A percentile compares a stretch with the other conserved stretches of the same genome.
These are phyloP conservation scores for Timema podura DNA, from an alignment of 2,888 invertebrate genomes.

Conservation along the genomic window DNA sequence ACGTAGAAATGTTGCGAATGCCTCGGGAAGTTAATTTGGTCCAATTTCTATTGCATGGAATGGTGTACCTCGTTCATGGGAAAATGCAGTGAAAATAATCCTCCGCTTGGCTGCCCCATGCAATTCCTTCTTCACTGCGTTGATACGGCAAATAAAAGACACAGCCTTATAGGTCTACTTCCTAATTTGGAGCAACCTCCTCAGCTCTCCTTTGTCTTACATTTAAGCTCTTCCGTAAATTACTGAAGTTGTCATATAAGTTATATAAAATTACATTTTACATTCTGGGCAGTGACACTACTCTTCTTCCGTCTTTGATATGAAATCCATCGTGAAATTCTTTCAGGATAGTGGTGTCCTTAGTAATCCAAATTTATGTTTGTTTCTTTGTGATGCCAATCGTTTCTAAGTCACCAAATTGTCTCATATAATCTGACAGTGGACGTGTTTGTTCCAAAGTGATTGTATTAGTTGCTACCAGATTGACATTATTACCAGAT, in stretches of 20 bases:
- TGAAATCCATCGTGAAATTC: neutral
- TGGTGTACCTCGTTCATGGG: neutral
- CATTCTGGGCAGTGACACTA: neutral
- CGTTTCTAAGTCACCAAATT: neutral
- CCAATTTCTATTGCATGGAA: conserved; percentile 4
- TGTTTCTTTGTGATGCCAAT: neutral
- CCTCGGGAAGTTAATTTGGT: conserved; percentile 16
- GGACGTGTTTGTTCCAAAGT: neutral
- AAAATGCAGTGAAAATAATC: conserved; percentile 10
- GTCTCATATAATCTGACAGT: neutral
- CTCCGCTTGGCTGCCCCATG: neutral
- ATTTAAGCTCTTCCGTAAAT: no score
- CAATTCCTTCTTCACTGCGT: no score
- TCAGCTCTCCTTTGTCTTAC: no score
- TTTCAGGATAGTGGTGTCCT: neutral
- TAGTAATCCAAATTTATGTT: neutral
- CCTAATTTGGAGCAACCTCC: no score
- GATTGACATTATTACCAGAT: no score
- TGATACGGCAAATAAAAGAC: neutral
- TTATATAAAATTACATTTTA: neutral
- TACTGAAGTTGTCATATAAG: no score
- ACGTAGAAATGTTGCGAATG: neutral
- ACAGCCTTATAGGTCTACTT: no score
- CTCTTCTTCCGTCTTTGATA: neutral
- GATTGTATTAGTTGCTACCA: neutral